These are phyloP conservation scores for Drosophila dunni DNA, from an alignment of 1,140 invertebrate genomes.

Conservation along the genomic window DNA sequence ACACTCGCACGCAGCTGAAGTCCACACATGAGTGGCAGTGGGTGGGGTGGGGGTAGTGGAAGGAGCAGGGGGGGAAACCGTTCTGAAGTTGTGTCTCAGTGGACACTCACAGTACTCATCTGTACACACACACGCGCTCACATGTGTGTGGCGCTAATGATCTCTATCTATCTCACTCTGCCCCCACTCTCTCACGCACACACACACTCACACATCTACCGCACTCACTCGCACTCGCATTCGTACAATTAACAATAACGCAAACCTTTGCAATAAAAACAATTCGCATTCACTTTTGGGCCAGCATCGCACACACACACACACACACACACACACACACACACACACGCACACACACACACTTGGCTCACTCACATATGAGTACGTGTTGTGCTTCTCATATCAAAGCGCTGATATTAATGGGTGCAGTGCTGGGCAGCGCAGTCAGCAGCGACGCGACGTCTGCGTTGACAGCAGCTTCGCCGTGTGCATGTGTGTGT, in stretches of 20 bases:
- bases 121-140: conserved; percentile 34
- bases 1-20: conserved; percentile 5
- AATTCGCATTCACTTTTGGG: conserved; percentile 60
- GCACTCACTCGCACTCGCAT: conserved; percentile 1
- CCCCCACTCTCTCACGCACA: conserved; percentile 3
- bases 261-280: conserved; percentile 61
- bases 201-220: conserved; percentile 8
- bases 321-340: conserved; percentile 25
- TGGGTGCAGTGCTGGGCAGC: conserved; percentile 47
- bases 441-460: conserved; percentile 32
- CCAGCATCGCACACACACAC: conserved; percentile 23
- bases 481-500: conserved; percentile 2
- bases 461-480: conserved; percentile 24
- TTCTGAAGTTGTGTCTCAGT: conserved; percentile 31
- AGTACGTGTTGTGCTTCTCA: conserved; percentile 35
- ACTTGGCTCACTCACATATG: conserved; percentile 8
- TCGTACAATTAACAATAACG: conserved; percentile 58
- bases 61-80: neutral
- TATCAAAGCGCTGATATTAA: conserved; percentile 49
- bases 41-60: neutral
- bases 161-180: conserved; percentile 40
- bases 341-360: conserved; percentile 9
- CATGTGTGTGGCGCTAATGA: conserved; percentile 38
- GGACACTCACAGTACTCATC: conserved; percentile 43
- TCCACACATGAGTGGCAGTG: neutral